Percentiles rank a stretch among this genome's conserved stretches.
phyloP scores from a whole-genome alignment of 1,140 invertebrate genomes.

The Solen grandis region DNA sequence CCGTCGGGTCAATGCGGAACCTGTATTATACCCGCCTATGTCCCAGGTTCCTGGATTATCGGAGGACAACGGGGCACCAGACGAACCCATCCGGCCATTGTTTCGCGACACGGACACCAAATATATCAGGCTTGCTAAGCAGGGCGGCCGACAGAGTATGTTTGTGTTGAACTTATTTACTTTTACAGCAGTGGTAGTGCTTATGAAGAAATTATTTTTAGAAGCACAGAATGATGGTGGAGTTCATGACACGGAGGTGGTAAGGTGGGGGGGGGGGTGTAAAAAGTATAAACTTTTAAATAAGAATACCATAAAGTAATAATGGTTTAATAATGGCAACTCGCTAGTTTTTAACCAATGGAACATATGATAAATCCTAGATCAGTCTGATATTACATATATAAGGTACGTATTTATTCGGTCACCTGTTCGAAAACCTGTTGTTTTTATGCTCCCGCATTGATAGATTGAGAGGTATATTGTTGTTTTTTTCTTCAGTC shows the following conservation, averaged over 20 bases:
- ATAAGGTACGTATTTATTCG: no score
- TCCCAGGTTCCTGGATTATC: constrained; percentile 78
- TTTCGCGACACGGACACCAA: constrained; percentile 76
- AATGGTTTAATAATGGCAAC: no score
- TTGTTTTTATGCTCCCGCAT: no score
- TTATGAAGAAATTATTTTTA: no score
- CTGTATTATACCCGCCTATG: constrained; percentile 63
- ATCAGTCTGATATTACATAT: no score
- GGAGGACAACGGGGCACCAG: constrained; percentile 54
- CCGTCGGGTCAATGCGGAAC: constrained; percentile 52
- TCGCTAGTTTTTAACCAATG: no score
- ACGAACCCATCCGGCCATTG: constrained; percentile 61
- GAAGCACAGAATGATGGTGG: neutral
- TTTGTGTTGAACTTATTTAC: neutral
- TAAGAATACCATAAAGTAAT: no score
- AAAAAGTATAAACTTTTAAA: neutral
- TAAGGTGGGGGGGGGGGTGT: neutral
- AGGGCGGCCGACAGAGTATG: constrained; percentile 76
- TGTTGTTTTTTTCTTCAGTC: no score
- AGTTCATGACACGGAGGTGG: neutral
- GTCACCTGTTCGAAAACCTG: no score
- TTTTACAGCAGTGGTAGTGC: neutral
- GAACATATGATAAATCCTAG: no score
- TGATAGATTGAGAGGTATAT: no score
- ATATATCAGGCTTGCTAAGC: constrained; percentile 76